Conservation (phyloP, 2,797 vertebrate species). For the Poecilia picta region DNA sequence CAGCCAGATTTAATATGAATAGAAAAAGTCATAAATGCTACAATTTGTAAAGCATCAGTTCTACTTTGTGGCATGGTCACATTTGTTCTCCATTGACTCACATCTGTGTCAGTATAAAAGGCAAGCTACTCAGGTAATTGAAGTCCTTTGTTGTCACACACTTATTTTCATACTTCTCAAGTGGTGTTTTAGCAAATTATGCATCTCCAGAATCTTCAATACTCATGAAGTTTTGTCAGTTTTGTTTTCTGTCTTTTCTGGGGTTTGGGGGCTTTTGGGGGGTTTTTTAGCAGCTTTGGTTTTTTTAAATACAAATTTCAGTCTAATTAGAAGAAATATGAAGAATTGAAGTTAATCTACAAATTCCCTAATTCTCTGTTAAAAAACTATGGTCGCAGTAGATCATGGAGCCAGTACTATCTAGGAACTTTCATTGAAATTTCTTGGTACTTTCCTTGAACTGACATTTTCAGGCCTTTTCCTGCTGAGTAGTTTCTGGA, state of each 20-base stretch:
- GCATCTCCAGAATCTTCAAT: slow-evolving; percentile 36
- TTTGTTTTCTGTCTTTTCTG: slow-evolving; percentile 1
- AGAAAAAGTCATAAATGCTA: slow-evolving; percentile 17
- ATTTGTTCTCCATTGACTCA: slow-evolving; percentile 49
- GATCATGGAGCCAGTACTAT: background rate
- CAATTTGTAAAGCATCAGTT: slow-evolving; percentile 27
- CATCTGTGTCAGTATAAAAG: slow-evolving; percentile 70
- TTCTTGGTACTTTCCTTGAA: background rate
- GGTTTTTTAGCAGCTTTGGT: slow-evolving; percentile 35
- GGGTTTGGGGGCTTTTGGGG: too few relatives aligned
- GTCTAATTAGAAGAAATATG: slow-evolving; percentile 22
- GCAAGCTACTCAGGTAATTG: slow-evolving; percentile 78
- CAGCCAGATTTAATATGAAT: slow-evolving; percentile 15
- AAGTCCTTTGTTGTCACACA: slow-evolving; percentile 67
- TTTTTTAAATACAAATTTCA: slow-evolving; percentile 29
- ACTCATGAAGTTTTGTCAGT: slow-evolving; percentile 29
- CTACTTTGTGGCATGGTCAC: slow-evolving; percentile 38
- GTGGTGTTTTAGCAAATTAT: slow-evolving; percentile 49
- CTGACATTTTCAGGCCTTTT: background rate
- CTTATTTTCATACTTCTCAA: slow-evolving; percentile 52
- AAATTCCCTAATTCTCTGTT: slow-evolving; percentile 19
- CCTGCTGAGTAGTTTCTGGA: background rate
- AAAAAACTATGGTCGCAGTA: background rate
- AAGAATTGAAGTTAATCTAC: slow-evolving; percentile 62
- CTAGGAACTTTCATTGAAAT: background rate